Evolutionary conservation across 92 coral and sea anemone species (phyloP).

Genomic region (Umimayanthus chanpuru): DNA sequence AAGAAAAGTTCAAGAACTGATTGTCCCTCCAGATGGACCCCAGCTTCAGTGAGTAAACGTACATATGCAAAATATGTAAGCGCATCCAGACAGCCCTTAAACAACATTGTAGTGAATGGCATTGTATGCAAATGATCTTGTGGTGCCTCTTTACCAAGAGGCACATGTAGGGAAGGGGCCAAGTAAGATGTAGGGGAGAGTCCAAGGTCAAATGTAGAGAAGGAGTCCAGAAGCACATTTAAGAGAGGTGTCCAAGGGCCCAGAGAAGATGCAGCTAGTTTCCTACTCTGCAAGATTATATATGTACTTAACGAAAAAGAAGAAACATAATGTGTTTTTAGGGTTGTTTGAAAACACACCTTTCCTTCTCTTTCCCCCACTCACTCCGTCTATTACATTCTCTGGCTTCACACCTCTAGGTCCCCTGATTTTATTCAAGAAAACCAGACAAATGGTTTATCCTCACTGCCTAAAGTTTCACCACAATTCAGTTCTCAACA

Average conservation of each 20-base stretch:
- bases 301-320: not conserved
- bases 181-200: too few relatives aligned
- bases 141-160: not conserved
- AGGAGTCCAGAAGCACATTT: too few relatives aligned
- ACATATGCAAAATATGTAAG: not conserved
- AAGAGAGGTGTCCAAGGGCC: too few relatives aligned
- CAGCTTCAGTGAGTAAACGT: constrained; percentile 74
- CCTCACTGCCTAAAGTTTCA: too few relatives aligned
- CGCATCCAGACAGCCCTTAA: not conserved
- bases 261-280: not conserved
- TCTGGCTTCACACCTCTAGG: not conserved
- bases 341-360: too few relatives aligned
- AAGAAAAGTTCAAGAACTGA: constrained; percentile 65
- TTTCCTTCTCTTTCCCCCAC: not conserved
- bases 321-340: too few relatives aligned
- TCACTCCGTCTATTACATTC: too few relatives aligned
- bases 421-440: not conserved
- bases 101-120: not conserved
- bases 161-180: not conserved
- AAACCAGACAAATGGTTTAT: too few relatives aligned
- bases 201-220: too few relatives aligned
- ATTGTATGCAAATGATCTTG: not conserved
- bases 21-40: constrained; percentile 93
- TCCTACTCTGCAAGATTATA: not conserved
- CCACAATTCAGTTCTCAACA: too few relatives aligned